Evolutionary conservation across 2,888 invertebrate species (phyloP).

Genomic region (Tuta absoluta): DNA sequence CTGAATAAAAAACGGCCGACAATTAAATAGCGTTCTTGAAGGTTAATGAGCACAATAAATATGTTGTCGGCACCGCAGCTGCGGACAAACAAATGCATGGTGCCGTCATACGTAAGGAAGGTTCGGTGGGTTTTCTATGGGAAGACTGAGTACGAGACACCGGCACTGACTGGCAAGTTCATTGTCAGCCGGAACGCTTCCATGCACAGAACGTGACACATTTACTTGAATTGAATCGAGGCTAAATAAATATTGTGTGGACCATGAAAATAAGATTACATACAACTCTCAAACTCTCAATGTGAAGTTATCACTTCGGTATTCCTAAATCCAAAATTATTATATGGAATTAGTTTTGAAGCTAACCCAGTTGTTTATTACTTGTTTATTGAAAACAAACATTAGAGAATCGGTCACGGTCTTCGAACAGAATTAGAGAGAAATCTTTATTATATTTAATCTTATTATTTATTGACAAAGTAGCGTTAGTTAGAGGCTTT

Average conservation of each 20-base stretch:
- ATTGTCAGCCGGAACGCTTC: constrained; percentile 62
- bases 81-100: constrained; percentile 77
- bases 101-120: constrained; percentile 74
- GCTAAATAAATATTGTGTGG: constrained; percentile 54
- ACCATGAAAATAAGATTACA: constrained; percentile 44
- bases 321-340: constrained; percentile 60
- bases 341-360: constrained; percentile 40
- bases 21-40: constrained; percentile 82
- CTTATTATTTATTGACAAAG: constrained; percentile 57
- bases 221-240: constrained; percentile 53
- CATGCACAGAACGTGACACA: constrained; percentile 58
- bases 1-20: constrained; percentile 81
- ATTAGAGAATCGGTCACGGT: constrained; percentile 56
- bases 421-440: constrained; percentile 46
- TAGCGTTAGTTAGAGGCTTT: constrained; percentile 48
- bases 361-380: constrained; percentile 61
- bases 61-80: constrained; percentile 81
- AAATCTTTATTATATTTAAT: constrained; percentile 62
- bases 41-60: constrained; percentile 82
- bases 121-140: constrained; percentile 52
- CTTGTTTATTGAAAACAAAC: constrained; percentile 63
- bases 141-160: constrained; percentile 40
- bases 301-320: constrained; percentile 43
- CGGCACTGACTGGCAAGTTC: constrained; percentile 65
- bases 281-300: constrained; percentile 43